Conservation (phyloP, 2,888 invertebrate species). For the Cynaeus angustus region DNA sequence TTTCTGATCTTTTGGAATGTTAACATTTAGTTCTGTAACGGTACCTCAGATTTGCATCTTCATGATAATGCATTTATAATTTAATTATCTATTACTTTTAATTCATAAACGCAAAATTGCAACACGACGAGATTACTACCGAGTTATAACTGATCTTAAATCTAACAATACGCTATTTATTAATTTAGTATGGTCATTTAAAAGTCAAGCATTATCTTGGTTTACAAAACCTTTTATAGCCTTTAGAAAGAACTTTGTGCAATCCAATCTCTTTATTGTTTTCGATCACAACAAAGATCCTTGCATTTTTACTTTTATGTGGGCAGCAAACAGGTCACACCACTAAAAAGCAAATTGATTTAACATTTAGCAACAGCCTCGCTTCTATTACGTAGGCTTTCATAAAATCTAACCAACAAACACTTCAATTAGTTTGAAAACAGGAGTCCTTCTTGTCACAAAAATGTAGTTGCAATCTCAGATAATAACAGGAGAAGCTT, state of each 20-base stretch:
- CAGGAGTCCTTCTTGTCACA: not conserved
- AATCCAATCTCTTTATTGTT: not conserved
- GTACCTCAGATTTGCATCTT: constrained; percentile 5
- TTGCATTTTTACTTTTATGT: not conserved
- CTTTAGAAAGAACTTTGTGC: too few species aligned
- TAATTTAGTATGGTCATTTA: too few species aligned
- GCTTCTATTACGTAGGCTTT: not conserved
- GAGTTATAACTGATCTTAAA: not conserved
- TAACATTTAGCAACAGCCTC: constrained; percentile 11
- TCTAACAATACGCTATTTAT: too few species aligned
- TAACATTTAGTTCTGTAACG: constrained; percentile 7
- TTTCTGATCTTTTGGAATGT: not conserved
- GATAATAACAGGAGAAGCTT: not conserved
- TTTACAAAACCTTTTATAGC: too few species aligned
- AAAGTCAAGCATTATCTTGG: too few species aligned
- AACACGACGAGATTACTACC: not conserved
- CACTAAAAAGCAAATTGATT: constrained; percentile 3
- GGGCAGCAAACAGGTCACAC: constrained; percentile 19
- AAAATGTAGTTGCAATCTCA: not conserved
- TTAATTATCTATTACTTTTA: not conserved
- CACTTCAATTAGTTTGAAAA: constrained; percentile 2
- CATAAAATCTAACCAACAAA: not conserved
- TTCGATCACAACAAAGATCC: not conserved
- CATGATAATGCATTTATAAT: constrained; percentile 1
- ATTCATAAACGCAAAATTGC: not conserved